These are phyloP conservation scores for Cotesia vestalis DNA, from an alignment of 1,140 invertebrate species.

Conservation along the genomic window DNA sequence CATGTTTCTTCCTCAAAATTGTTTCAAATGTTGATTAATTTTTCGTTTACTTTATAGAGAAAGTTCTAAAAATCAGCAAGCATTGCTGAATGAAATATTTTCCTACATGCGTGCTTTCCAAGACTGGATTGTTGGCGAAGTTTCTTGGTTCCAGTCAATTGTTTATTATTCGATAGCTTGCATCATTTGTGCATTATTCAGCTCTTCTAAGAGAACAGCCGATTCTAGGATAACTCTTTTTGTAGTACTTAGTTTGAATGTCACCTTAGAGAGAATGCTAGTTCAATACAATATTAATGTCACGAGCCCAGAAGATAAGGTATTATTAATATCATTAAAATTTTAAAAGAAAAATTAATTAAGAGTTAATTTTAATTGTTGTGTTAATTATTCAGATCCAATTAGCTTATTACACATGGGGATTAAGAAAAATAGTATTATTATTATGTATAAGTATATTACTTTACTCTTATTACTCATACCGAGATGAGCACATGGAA, in stretches of 20 bases:
- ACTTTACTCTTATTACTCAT: slow-evolving; percentile 50
- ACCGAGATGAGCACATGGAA: slow-evolving; percentile 51
- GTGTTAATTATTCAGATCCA: slow-evolving; percentile 38
- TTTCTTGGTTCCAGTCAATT: slow-evolving; percentile 69
- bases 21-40: neutral
- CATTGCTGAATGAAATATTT: slow-evolving; percentile 69
- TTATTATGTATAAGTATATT: slow-evolving; percentile 47
- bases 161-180: slow-evolving; percentile 68
- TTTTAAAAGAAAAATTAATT: too few relatives aligned
- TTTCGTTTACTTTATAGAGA: slow-evolving; percentile 44
- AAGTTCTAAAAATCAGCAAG: slow-evolving; percentile 67
- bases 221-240: slow-evolving; percentile 67
- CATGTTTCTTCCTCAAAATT: neutral
- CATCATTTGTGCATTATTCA: slow-evolving; percentile 67
- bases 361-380: too few relatives aligned
- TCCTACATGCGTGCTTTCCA: slow-evolving; percentile 68
- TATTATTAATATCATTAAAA: slow-evolving; percentile 30
- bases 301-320: slow-evolving; percentile 46
- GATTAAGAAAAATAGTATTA: slow-evolving; percentile 51
- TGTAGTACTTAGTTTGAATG: slow-evolving; percentile 63
- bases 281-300: slow-evolving; percentile 53
- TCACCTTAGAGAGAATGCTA: slow-evolving; percentile 56
- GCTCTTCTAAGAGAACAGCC: slow-evolving; percentile 65
- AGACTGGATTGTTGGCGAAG: slow-evolving; percentile 68
- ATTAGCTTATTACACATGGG: slow-evolving; percentile 50